Base-by-base conservation (phyloP, 2,797 vertebrate genomes). In the Mionectes olivaceus region DNA sequence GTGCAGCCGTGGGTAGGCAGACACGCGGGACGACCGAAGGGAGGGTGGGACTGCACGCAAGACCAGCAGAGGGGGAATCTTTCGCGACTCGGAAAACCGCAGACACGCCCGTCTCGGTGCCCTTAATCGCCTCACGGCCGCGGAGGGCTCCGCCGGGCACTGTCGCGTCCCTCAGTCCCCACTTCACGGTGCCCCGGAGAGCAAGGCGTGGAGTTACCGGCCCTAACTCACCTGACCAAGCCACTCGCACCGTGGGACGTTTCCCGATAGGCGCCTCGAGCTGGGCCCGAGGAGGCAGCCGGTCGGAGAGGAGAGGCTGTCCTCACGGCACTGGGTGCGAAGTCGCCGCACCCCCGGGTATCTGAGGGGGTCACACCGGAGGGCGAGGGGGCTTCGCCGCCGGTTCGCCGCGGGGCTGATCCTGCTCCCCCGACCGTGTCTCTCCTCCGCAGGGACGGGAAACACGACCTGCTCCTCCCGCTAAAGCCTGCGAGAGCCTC, bases 81-180 rank as follows among this genome's bases (percentile, higher is more conserved):
- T 73, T 18, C 5, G 13, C 33, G 6, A 1, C 50, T 44, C 9
- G 17, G 46, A 35, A 71, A 82, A n/a, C 32, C 3, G 4, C 73
- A 49, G 50, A 4, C 33, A 2, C 2, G 19, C 4, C 24, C 5
- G 4, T 5, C 24, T 15, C 1, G 3, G 41, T 61, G n/a, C 17
- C 39, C 19, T 2, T 28, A 21, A 13, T 3, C 3, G 2, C 39
- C 8, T 4, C 49, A 17, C 14, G 56, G 37, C 32, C 13, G n/a
- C 14, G 4, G 19, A 15, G 24, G 0, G 27, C 30, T 46, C 30
- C 6, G 5, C 22, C 5, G 25, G 59, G 24, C 63, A 13, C 25
- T 21, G 16, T 25, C 16, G 6, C 23, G 25, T 8, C 24, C 15
- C 13, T 11, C 59, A 2, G 14, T 5, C 9, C 25, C 13, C 19